Percentiles rank a stretch among this genome's conserved stretches.
Evolutionary conservation across 2,888 invertebrate genomes (phyloP).

Genomic region (Dysmachus trigonus): DNA sequence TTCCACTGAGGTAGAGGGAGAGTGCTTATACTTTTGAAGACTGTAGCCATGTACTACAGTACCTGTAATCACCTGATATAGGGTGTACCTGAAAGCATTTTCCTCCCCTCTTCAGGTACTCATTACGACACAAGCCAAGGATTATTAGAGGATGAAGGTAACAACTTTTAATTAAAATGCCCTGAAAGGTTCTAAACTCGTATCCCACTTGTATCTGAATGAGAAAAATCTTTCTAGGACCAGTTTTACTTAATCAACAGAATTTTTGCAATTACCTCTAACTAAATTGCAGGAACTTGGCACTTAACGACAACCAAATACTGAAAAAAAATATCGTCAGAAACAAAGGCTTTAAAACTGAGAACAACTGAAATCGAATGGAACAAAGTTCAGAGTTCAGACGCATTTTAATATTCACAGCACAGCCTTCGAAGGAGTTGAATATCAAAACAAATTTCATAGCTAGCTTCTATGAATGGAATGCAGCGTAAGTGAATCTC

Average conservation of each 20-base stretch:
- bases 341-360: not conserved
- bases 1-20: not conserved
- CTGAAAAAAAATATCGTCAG: not conserved
- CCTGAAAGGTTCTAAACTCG: not conserved
- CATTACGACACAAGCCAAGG: not conserved
- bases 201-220: not conserved
- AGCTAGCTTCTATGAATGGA: not conserved
- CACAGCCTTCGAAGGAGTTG: not conserved
- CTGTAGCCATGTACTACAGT: not conserved
- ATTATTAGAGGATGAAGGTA: not conserved
- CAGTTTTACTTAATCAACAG: not conserved
- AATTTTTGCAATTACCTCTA: not conserved
- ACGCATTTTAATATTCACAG: not conserved
- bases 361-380: not conserved
- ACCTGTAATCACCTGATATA: not conserved
- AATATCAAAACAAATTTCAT: not conserved
- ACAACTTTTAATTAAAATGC: not conserved
- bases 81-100: not conserved
- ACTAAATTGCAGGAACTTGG: not conserved
- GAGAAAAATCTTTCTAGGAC: not conserved
- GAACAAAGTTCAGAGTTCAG: not conserved
- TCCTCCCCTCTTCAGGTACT: not conserved
- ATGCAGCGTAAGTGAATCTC: conserved; percentile 1
- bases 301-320: not conserved
- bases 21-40: not conserved